Conservation (phyloP, 2,888 invertebrate species). For the Clostera curtula region DNA sequence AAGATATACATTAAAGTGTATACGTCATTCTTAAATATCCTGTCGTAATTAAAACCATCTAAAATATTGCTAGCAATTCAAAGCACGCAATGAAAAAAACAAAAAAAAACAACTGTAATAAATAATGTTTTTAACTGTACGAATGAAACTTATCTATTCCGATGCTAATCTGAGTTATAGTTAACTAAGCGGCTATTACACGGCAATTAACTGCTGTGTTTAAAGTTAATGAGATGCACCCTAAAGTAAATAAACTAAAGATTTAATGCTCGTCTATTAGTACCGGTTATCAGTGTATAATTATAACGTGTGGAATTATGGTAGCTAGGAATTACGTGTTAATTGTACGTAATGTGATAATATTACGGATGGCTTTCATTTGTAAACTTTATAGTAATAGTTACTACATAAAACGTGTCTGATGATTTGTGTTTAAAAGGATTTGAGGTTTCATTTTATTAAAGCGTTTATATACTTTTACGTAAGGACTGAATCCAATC, state of each 20-base stretch:
- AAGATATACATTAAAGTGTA: too few relatives aligned
- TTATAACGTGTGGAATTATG: too few relatives aligned
- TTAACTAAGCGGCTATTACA: constrained; percentile 56
- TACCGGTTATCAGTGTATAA: too few relatives aligned
- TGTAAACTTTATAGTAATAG: too few relatives aligned
- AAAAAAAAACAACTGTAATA: constrained; percentile 15
- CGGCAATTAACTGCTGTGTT: constrained; percentile 51
- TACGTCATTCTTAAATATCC: background rate
- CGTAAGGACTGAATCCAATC: too few relatives aligned
- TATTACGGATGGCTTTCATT: too few relatives aligned
- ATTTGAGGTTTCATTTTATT: too few relatives aligned
- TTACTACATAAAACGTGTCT: too few relatives aligned
- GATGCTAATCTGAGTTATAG: constrained; percentile 33
- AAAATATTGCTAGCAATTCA: background rate
- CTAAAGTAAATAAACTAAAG: constrained; percentile 24
- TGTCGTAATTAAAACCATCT: background rate
- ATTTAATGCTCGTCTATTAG: constrained; percentile 19
- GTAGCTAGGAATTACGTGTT: too few relatives aligned
- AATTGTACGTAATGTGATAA: too few relatives aligned
- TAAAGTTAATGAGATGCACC: constrained; percentile 61
- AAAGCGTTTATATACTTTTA: too few relatives aligned
- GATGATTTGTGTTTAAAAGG: too few relatives aligned
- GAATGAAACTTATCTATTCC: constrained; percentile 25
- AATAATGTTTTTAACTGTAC: constrained; percentile 15
- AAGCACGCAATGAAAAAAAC: constrained; percentile 5